phyloP scores from a whole-genome alignment of 2,888 invertebrate species.

The Clanis bilineata region DNA sequence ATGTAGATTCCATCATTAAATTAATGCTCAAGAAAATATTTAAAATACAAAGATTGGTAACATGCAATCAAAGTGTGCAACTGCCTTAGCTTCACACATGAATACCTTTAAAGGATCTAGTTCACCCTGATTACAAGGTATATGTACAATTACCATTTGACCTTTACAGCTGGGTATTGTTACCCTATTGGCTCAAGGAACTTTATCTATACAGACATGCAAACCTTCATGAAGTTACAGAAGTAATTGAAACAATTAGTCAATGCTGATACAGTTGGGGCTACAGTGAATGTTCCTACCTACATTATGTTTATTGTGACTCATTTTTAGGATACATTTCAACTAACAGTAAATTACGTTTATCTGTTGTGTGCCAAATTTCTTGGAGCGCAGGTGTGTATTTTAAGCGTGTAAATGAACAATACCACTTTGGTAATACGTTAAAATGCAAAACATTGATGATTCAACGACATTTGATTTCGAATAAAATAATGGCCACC shows the following conservation, averaged over 20 bases:
- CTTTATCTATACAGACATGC: background rate
- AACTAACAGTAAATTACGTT: constrained; percentile 22
- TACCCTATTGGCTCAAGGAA: constrained; percentile 45
- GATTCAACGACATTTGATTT: constrained; percentile 53
- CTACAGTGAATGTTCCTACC: constrained; percentile 16
- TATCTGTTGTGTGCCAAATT: constrained; percentile 40
- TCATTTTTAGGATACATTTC: constrained; percentile 9
- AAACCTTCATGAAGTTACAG: background rate
- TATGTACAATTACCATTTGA: constrained; percentile 39
- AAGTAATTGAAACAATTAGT: constrained; percentile 3
- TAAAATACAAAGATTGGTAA: background rate
- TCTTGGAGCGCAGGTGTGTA: constrained; percentile 50
- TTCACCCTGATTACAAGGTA: constrained; percentile 59
- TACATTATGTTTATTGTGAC: constrained; percentile 17
- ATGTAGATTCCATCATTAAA: background rate
- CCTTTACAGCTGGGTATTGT: constrained; percentile 36
- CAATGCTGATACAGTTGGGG: background rate
- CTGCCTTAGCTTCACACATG: constrained; percentile 12
- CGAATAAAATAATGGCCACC: constrained; percentile 51
- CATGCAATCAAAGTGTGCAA: background rate
- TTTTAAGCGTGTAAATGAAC: constrained; percentile 34
- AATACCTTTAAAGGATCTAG: constrained; percentile 51
- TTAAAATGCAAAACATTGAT: constrained; percentile 40
- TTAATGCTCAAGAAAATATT: background rate
- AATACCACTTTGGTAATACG: constrained; percentile 32